Base-by-base conservation (phyloP, 1,140 invertebrate genomes). In the Drosophila nigromelanica region DNA sequence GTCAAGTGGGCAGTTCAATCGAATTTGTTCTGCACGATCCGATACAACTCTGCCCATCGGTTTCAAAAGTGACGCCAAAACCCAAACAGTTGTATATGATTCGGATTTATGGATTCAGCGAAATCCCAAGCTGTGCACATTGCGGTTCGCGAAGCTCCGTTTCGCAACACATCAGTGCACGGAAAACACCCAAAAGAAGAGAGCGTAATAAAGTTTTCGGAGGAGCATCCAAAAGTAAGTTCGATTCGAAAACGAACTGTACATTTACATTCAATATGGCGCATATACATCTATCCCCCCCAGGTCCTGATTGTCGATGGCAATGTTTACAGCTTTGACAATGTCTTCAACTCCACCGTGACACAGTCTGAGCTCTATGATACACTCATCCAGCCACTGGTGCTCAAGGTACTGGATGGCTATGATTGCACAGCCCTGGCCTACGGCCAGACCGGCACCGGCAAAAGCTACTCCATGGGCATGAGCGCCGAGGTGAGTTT, bases 401-500 rank as follows among this genome's bases (percentile, higher is more conserved):
- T 97, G 24, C 94, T 95, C 48, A 96, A 95, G 92, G 95, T 96
- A 10, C 81, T 96, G 8, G 92, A 94, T 74, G 94, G 94, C 4
- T 94, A 94, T 67, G 94, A 95, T 92, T 96, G 95, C 15, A 96
- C 95, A n/a, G 95, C 96, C 59, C 95, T 96, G 87, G 96, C 95
- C 0, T 96, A 96, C 85, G 95, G 95, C 0, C 95, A 96, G 91
- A 96, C 95, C 0, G 96, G 95, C n/a, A 96, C 95, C 3, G 95
- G 95, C 6, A 96, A 96, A 92, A 96, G 96, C 0, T 96, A 94
- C 64, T 96, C 96, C 2, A 96, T 96, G 95, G 94, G 95, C 94
- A 18, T 96, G 96, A 82, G 95, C 96, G 60, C 96, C 95, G 92
- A 95, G 94, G 77, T 79, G 63, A 48, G 59, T 55, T 24, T 11